These are phyloP conservation scores for Myathropa florea DNA, from an alignment of 2,888 invertebrate genomes.

Conservation along the genomic window DNA sequence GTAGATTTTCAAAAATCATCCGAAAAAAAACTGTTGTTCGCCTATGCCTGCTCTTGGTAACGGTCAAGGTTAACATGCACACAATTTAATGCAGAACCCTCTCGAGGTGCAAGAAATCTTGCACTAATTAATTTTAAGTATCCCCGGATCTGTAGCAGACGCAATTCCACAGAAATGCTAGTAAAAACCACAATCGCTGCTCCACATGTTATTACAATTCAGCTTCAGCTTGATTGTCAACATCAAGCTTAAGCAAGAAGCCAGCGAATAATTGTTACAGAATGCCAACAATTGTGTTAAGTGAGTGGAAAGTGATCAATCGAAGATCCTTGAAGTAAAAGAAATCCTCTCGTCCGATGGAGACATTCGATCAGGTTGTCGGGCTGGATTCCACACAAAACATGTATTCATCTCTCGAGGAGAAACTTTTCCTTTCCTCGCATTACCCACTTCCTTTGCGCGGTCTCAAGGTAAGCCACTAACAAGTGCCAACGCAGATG, in stretches of 20 bases:
- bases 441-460: not conserved
- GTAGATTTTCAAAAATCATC: too few relatives aligned
- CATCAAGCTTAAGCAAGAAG: not conserved
- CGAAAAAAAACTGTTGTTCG: too few relatives aligned
- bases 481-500: not conserved
- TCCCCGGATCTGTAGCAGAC: too few relatives aligned
- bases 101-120: too few relatives aligned
- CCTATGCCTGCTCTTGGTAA: too few relatives aligned
- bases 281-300: not conserved
- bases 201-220: not conserved
- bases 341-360: not conserved
- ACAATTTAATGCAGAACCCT: too few relatives aligned
- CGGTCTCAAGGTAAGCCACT: not conserved
- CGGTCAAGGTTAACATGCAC: too few relatives aligned
- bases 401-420: not conserved
- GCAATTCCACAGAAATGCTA: not conserved
- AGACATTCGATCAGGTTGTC: not conserved
- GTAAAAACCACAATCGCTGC: not conserved
- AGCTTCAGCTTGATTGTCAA: not conserved
- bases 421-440: not conserved
- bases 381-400: not conserved
- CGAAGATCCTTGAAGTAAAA: not conserved
- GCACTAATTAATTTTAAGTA: too few relatives aligned
- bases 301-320: not conserved
- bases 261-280: not conserved